These are phyloP conservation scores for Idaea aversata DNA, from an alignment of 2,888 invertebrate genomes.

Conservation along the genomic window DNA sequence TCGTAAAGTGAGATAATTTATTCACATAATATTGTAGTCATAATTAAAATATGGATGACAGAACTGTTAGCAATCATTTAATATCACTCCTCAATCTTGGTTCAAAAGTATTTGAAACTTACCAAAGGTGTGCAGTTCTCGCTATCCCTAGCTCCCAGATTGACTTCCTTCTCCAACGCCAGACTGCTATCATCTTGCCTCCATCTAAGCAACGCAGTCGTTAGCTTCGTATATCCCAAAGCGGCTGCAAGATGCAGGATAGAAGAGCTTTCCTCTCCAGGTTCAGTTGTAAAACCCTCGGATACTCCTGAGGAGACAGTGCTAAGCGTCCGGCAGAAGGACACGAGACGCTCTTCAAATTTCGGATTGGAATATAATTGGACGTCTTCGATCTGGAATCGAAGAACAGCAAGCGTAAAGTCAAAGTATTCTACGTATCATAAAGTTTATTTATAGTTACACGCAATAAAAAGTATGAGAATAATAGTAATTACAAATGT, in stretches of 20 bases:
- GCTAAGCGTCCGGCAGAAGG: conserved; percentile 89
- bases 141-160: conserved; percentile 93
- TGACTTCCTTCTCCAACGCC: conserved; percentile 94
- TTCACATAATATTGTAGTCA: too few relatives aligned
- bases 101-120: conserved; percentile 37
- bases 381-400: conserved; percentile 80
- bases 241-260: conserved; percentile 94
- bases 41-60: too few relatives aligned
- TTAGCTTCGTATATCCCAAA: conserved; percentile 92
- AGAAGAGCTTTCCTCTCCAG: conserved; percentile 81
- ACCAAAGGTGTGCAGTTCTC: conserved; percentile 96
- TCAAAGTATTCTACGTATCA: too few relatives aligned
- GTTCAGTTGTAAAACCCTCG: conserved; percentile 80
- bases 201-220: conserved; percentile 92
- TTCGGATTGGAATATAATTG: conserved; percentile 84
- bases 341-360: conserved; percentile 92
- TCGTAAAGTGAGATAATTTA: too few relatives aligned
- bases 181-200: conserved; percentile 92
- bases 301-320: conserved; percentile 63
- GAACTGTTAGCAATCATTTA: too few relatives aligned
- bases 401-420: not conserved
- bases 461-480: too few relatives aligned
- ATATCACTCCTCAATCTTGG: too few relatives aligned
- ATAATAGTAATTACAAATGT: too few relatives aligned
- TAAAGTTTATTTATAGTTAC: too few relatives aligned